Conservation (phyloP, 2,797 vertebrate species). For the Pipistrellus kuhlii region DNA sequence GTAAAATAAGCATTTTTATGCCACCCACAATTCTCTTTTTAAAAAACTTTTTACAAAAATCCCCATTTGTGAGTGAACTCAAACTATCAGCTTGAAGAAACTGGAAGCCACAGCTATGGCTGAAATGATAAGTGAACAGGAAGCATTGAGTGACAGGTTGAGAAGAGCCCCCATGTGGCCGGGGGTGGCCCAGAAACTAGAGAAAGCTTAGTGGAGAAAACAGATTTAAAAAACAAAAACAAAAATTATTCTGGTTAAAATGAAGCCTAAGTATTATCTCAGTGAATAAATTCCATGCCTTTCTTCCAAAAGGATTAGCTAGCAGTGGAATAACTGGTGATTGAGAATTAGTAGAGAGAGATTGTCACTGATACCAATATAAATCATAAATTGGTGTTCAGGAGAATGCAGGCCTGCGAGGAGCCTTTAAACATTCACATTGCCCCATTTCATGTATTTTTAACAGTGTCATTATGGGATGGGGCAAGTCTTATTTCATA, state of each 20-base stretch:
- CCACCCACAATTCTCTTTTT: background rate
- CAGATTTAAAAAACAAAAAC: background rate
- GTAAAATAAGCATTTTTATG: background rate
- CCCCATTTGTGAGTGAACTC: background rate
- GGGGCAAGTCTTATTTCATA: background rate
- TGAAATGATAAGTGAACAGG: background rate
- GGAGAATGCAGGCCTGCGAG: background rate
- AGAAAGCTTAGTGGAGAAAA: background rate
- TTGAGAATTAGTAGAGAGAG: background rate
- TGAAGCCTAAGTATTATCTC: conserved; percentile 21
- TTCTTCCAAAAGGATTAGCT: background rate
- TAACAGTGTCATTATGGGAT: background rate
- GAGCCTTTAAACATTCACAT: background rate
- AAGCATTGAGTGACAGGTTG: background rate
- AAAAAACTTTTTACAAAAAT: background rate
- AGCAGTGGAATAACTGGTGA: background rate
- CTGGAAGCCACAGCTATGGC: background rate
- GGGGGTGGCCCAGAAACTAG: background rate
- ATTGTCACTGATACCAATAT: background rate
- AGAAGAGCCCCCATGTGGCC: background rate
- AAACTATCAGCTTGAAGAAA: background rate
- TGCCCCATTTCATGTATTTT: rapidly evolving
- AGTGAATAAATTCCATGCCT: background rate
- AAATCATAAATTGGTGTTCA: background rate
- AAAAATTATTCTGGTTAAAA: background rate